Percentiles rank a stretch among this genome's conserved stretches.
Conservation (phyloP, 37 sponge, comb jelly and placozoan genomes). For the Ianthella basta region DNA sequence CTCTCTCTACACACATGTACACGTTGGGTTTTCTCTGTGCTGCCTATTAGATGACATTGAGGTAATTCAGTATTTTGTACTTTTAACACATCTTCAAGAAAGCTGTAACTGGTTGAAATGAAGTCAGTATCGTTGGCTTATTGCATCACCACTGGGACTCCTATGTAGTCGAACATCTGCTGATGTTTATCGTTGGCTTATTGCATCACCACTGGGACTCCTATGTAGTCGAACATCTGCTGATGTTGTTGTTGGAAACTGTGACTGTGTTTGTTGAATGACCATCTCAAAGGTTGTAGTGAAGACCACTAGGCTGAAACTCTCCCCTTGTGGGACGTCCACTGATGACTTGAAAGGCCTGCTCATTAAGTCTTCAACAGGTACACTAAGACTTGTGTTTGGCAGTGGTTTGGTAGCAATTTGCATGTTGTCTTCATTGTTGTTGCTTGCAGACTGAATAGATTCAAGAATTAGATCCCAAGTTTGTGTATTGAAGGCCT, state of each 20-base stretch:
- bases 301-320: constrained; percentile 20
- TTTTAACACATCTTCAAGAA: constrained; percentile 8
- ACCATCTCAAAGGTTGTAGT: constrained; percentile 22
- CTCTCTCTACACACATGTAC: neutral
- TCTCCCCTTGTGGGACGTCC: constrained; percentile 22
- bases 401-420: neutral
- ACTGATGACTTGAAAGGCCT: constrained; percentile 2
- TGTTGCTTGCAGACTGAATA: neutral
- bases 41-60: neutral
- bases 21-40: constrained; percentile 9
- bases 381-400: constrained; percentile 6
- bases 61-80: constrained; percentile 15
- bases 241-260: constrained; percentile 8
- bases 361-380: neutral
- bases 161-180: neutral
- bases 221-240: neutral
- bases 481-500: constrained; percentile 18
- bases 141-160: too few species aligned
- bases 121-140: constrained; percentile 7
- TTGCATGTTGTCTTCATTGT: neutral
- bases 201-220: too few species aligned
- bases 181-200: neutral
- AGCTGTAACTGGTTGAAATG: constrained; percentile 4
- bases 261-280: neutral
- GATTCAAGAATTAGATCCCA: constrained; percentile 6